These are phyloP conservation scores for Pheosia tremula DNA, from an alignment of 2,888 invertebrate species.

Conservation along the genomic window DNA sequence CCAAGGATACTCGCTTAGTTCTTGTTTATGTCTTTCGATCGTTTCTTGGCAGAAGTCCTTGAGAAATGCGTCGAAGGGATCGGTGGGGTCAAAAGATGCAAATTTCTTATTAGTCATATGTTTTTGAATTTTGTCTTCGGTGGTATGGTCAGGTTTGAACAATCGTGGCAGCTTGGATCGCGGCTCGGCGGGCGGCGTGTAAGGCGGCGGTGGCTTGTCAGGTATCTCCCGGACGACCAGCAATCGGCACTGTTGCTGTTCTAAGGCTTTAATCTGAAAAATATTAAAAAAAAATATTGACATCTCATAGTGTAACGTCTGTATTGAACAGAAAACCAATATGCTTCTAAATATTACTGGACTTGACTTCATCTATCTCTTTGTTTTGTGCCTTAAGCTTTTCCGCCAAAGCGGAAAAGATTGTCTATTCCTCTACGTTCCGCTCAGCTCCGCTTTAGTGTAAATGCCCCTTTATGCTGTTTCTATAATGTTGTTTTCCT, in stretches of 20 bases:
- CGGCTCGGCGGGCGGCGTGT: constrained; percentile 67
- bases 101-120: constrained; percentile 30
- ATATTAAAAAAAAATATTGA: background rate
- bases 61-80: constrained; percentile 62
- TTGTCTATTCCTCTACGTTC: too few relatives aligned
- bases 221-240: constrained; percentile 77
- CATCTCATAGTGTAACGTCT: background rate
- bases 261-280: constrained; percentile 74
- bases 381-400: too few relatives aligned
- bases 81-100: constrained; percentile 38
- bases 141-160: constrained; percentile 51
- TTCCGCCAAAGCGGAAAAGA: too few relatives aligned
- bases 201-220: constrained; percentile 79
- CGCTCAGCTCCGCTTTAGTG: too few relatives aligned
- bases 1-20: constrained; percentile 68
- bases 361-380: too few relatives aligned
- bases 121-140: constrained; percentile 52
- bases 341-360: too few relatives aligned
- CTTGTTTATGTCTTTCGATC: constrained; percentile 46
- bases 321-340: too few relatives aligned
- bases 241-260: constrained; percentile 71
- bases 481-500: background rate
- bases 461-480: too few relatives aligned
- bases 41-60: constrained; percentile 68
- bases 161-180: constrained; percentile 49